These are phyloP conservation scores for Apamea epomidion DNA, from an alignment of 2,888 invertebrate species.

Conservation along the genomic window DNA sequence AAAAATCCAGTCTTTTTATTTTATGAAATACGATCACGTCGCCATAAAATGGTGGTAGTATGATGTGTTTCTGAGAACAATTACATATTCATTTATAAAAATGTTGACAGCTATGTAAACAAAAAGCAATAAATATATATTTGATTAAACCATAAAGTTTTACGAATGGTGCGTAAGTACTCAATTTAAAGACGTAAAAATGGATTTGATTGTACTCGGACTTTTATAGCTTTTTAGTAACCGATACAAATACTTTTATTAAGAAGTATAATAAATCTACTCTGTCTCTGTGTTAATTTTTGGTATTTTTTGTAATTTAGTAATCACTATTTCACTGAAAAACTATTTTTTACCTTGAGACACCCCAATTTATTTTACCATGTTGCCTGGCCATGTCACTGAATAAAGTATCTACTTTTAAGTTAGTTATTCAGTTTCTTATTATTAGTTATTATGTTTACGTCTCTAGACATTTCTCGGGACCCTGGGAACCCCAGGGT, in stretches of 20 bases:
- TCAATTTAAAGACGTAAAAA: background rate
- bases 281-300: background rate
- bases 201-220: background rate
- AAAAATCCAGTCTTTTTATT: background rate
- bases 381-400: background rate
- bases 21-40: constrained; percentile 40
- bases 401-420: background rate
- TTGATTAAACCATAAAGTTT: constrained; percentile 16
- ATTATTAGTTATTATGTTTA: too few species aligned
- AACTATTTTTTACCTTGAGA: background rate
- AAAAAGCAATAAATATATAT: background rate
- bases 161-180: background rate
- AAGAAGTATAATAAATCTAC: background rate
- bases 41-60: constrained; percentile 23
- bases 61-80: constrained; percentile 31
- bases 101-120: background rate
- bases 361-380: background rate
- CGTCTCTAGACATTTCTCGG: too few species aligned
- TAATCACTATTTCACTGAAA: background rate
- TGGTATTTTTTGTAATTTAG: background rate
- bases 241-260: background rate
- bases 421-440: too few species aligned
- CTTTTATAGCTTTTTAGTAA: background rate
- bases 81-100: constrained; percentile 12
- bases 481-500: too few species aligned